Evolutionary conservation across 2,113 vertebrate species (phyloP).

Genomic region (Mohoua ochrocephala): DNA sequence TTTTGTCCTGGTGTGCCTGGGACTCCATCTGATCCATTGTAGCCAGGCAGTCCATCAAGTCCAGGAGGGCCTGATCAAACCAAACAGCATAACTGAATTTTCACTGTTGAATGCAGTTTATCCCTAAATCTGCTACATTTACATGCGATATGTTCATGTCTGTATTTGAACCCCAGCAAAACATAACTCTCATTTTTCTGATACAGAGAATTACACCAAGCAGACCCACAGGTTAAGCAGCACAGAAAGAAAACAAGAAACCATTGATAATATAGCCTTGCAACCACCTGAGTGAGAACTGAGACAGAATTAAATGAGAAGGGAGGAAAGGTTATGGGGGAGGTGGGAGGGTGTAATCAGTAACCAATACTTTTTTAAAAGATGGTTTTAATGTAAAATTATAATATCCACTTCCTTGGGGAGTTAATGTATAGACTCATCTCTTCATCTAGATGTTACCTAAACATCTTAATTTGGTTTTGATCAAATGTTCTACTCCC

Average conservation of each 20-base stretch:
- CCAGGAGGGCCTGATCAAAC: slow-evolving; percentile 80
- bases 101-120: background rate
- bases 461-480: background rate
- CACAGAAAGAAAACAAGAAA: background rate
- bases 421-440: background rate
- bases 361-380: background rate
- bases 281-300: background rate
- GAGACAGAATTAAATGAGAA: background rate
- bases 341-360: background rate
- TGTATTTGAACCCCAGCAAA: background rate
- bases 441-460: background rate
- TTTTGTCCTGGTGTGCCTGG: slow-evolving; percentile 83
- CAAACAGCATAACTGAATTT: background rate
- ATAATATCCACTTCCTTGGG: background rate
- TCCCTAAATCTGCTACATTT: background rate
- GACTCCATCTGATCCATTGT: slow-evolving; percentile 86
- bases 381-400: background rate
- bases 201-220: background rate
- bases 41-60: slow-evolving; percentile 76
- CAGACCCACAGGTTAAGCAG: background rate
- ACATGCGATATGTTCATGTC: background rate
- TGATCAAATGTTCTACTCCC: background rate
- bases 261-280: background rate
- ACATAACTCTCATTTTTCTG: background rate
- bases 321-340: background rate